Base-by-base conservation (phyloP, 2,888 invertebrate genomes). In the Apeira syringaria region DNA sequence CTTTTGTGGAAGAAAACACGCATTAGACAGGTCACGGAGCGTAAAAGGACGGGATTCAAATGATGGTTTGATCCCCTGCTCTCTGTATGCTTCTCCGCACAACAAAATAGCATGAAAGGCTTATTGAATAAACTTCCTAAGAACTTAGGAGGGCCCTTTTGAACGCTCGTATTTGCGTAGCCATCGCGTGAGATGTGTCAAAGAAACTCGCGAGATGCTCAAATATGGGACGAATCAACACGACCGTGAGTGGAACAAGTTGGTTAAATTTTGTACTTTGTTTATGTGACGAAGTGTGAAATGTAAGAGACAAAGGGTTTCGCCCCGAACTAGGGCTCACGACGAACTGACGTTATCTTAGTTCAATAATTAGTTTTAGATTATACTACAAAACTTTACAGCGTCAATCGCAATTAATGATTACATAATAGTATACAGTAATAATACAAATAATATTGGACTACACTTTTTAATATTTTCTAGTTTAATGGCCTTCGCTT, bases 181-280 rank as follows among this genome's bases (percentile, higher is more conserved):
- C 58, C 61, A 64, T 74, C 68, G 69, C 61, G 66, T 59, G 59
- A 69, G 73, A 78, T 74, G 76, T 76, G 71, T 77, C 78, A 80
- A 80, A 79, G 80, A 77, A 64, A 66, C 61, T 64, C 59, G 53
- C 51, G 60, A 49, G 49, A 56, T 55, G 50, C 47, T 52, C 70
- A 76, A 76, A 73, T 59, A 74, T 59, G 65, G 54, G 46, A 31
- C 50, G 59, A 60, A 61, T 59, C 60, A 61, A 61, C 57, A 60
- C 35, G 26, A 18, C 24, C 28, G 10, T 17, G 50, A 48, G 43
- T 35, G 46, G 46, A 46, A 45, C 46, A 53, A 50, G 59, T 56
- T 62, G 62, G 62, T 62, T 52, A 36, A 47, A 51, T 48, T 39
- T 51, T 42, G 39, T 46, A 50, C 44, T 56, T 53, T 34, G 42